These are phyloP conservation scores for Hipposideros armiger DNA, from an alignment of 2,113 vertebrate species.

Conservation along the genomic window DNA sequence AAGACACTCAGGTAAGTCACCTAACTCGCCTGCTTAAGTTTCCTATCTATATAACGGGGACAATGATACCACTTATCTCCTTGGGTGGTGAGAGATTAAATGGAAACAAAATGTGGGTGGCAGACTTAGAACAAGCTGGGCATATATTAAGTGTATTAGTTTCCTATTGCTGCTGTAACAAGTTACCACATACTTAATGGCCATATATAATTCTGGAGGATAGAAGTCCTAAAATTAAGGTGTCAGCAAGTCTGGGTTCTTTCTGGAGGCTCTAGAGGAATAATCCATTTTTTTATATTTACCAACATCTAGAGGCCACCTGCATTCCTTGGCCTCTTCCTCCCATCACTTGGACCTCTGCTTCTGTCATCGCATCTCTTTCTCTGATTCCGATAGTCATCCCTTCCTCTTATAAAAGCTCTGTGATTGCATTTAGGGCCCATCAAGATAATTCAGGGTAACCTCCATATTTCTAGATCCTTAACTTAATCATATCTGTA, in stretches of 20 bases:
- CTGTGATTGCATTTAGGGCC: neutral
- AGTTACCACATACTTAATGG: neutral
- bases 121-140: neutral
- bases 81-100: neutral
- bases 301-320: neutral
- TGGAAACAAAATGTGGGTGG: neutral
- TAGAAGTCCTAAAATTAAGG: neutral
- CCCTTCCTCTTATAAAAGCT: neutral
- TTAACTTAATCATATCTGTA: neutral
- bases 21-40: neutral
- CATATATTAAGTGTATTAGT: neutral
- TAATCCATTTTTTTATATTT: neutral
- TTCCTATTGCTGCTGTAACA: neutral
- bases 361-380: neutral
- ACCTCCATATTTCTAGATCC: neutral
- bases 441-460: neutral
- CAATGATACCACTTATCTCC: neutral
- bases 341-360: neutral
- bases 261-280: neutral
- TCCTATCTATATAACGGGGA: neutral
- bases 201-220: neutral
- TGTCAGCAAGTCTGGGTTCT: neutral
- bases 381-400: neutral
- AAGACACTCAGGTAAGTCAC: neutral
- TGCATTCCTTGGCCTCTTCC: neutral